Base-by-base conservation (phyloP, 2,797 vertebrate genomes). In the Myoxocephalus aenaeus region DNA sequence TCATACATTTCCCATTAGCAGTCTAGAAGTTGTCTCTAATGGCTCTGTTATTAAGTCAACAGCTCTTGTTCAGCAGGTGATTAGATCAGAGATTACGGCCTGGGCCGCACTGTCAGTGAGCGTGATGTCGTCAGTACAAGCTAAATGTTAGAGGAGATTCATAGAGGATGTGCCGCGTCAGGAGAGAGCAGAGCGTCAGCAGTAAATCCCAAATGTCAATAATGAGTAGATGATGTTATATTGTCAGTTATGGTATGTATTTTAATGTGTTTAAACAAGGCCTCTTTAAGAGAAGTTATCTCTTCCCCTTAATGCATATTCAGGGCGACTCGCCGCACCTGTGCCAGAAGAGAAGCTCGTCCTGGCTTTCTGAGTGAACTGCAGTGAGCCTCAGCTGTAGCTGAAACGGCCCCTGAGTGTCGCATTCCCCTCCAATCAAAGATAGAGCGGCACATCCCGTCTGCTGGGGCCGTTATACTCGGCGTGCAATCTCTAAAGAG, bases 51-150 rank as follows among this genome's bases (percentile, higher is more conserved):
- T 85, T 77, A 86, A 89, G 82, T 88, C 88, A 89, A 86, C 86
- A 86, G 86, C 86, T 86, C 85, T 89, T 86, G 83, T 89, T 86
- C 73, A 82, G 84, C 77, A 78, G 79, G 87, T 89, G 90, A 92
- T 90, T 88, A 82, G 84, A 89, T 89, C 86, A 87, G 87, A 92
- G 84, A 81, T 73, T 77, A 79, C 68, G 86, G 84, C 73, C 76
- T 13, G 63, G 65, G 71, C 82, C 25, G 64, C 77, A 2, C 77
- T 74, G 84, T 73, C 86, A 70, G 72, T 38, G 65, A 65, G 73
- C 63, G 34, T 81, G 83, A 87, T 84, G 90, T 92, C 87, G 87
- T 82, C 77, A 27, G 46, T 69, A 44, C 56, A 12, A 64, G 79
- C 67, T 86, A 85, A 91, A 91, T 89, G 89, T 90, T 84, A 88